Percentiles rank a stretch among this genome's conserved stretches.
Evolutionary conservation across 1,140 invertebrate species (phyloP).

Genomic region (Drosophila trapezifrons): DNA sequence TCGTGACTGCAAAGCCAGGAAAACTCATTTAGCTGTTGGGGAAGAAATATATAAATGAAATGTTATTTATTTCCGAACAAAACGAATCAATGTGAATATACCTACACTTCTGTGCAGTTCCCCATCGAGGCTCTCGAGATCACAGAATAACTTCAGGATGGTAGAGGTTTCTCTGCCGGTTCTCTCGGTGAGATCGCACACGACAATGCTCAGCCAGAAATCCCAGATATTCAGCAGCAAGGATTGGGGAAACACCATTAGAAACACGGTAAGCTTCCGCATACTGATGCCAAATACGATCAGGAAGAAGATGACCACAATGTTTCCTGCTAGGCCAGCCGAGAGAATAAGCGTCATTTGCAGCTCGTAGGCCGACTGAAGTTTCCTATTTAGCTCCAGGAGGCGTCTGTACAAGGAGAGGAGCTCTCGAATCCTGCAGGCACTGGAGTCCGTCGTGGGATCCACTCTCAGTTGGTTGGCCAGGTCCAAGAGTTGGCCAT

Average conservation of each 20-base stretch:
- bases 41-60: background rate
- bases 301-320: constrained; percentile 38
- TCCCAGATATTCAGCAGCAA: constrained; percentile 43
- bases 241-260: constrained; percentile 1
- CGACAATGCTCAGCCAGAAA: constrained; percentile 46
- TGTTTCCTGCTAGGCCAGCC: constrained; percentile 29
- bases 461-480: background rate
- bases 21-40: constrained; percentile 48
- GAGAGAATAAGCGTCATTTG: constrained; percentile 25
- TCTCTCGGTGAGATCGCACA: constrained; percentile 42
- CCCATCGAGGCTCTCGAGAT: background rate
- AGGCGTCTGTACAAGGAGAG: constrained; percentile 34
- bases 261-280: background rate
- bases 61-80: too few species aligned
- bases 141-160: constrained; percentile 32
- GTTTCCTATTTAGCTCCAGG: constrained; percentile 10
- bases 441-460: background rate
- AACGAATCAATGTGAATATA: too few species aligned
- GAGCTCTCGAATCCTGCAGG: background rate
- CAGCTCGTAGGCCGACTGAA: constrained; percentile 26
- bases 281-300: constrained; percentile 39
- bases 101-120: constrained; percentile 46
- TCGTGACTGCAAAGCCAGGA: constrained; percentile 33
- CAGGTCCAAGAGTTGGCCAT: constrained; percentile 26
- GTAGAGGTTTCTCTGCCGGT: constrained; percentile 25